Conservation (phyloP, 2,797 vertebrate genomes). For the Periophthalmus magnuspinnatus region DNA sequence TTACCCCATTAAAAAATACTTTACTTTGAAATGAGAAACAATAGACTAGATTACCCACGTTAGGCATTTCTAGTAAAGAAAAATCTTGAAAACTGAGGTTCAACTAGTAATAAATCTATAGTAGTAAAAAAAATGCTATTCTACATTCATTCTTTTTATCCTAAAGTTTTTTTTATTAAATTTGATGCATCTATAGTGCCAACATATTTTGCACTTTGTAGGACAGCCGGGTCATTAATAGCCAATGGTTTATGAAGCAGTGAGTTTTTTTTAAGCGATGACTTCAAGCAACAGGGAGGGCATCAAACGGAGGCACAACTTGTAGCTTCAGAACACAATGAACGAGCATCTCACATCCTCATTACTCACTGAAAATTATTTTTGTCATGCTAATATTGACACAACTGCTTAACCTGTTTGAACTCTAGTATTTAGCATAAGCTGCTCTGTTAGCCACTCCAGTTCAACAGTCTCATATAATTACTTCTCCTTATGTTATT, state of each 20-base stretch:
- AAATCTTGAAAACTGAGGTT: background rate
- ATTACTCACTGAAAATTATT: conserved; percentile 18
- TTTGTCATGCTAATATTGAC: conserved; percentile 37
- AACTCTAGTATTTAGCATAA: conserved; percentile 42
- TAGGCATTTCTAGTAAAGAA: background rate
- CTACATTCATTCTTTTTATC: background rate
- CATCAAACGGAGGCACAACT: background rate
- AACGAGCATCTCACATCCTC: conserved; percentile 3
- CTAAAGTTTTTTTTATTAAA: background rate
- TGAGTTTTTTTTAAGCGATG: background rate
- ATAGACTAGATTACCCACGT: background rate
- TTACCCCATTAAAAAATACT: background rate
- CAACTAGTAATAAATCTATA: too few species aligned
- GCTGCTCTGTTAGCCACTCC: conserved; percentile 40
- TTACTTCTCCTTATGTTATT: conserved; percentile 26
- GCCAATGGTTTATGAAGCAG: background rate
- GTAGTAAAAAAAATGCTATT: background rate
- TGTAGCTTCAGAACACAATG: background rate
- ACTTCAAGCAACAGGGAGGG: background rate
- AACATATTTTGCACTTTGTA: conserved; percentile 1
- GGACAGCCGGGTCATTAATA: background rate
- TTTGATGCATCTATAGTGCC: background rate
- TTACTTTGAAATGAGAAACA: background rate
- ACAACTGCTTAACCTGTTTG: conserved; percentile 48
- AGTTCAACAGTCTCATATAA: conserved; percentile 27